Evolutionary conservation across 2,113 vertebrate genomes (phyloP), one percentile per base, ranked within the genome.

Genomic region (Oplegnathus fasciatus): DNA sequence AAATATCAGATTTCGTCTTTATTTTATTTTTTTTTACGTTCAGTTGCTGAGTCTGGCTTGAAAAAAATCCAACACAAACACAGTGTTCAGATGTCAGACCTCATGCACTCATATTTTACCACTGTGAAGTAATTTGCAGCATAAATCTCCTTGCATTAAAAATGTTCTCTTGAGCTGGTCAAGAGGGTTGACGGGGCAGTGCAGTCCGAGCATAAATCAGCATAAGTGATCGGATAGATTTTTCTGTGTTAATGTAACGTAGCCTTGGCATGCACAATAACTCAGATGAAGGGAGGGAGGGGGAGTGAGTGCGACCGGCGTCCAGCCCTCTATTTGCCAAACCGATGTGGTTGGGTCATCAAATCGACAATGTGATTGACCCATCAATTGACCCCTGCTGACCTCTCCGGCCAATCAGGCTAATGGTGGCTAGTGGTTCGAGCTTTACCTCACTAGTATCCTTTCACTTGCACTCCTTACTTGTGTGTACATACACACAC

Each of bases 351-450:
- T 40, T 26, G 82, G 93, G 92, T 94, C 91, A 91, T 87, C 90
- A 87, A 86, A 95, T 96, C 90, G 94, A 96, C 95, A 91, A 81
- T 80, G 92, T 90, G 92, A 93, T 94, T 95, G 93, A 96, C 95
- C 94, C 74, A 85, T 93, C 92, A 92, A 93, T 94, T 95, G 94
- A 95, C 95, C 95, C 86, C 48, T 60, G 74, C 80, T 93, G 94
- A 95, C 95, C 94, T 83, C 82, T 91, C 86, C 40, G 93, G 93
- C 92, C 95, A 96, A 96, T 96, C 93, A 94, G 86, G 80, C 94
- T 96, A 95, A 96, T 96, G 94, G 95, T 46, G 82, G 82, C 89
- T 30, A 64, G 79, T 85, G 77, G 89, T 65, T 75, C 4, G 6
- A 88, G 88, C 81, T 82, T 82, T 76, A 66, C 69, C 91, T 83